Evolutionary conservation across 2,888 invertebrate genomes (phyloP).

Genomic region (Eledone cirrhosa): DNA sequence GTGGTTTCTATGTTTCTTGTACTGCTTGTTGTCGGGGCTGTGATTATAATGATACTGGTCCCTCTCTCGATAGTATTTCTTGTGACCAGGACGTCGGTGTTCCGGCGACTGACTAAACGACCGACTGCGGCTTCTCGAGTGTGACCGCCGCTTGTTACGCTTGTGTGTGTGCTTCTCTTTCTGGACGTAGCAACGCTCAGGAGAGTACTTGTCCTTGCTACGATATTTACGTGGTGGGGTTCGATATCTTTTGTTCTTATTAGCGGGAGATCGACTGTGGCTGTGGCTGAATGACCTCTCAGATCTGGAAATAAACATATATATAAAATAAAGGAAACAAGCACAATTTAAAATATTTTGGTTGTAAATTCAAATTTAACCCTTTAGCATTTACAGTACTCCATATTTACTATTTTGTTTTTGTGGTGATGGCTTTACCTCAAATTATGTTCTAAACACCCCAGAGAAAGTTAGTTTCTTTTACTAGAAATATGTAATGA

Average conservation of each 20-base stretch:
- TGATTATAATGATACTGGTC: constrained; percentile 40
- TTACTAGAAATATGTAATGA: too few species aligned
- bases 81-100: constrained; percentile 30
- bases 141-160: constrained; percentile 41
- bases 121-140: constrained; percentile 43
- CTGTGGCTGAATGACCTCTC: constrained; percentile 41
- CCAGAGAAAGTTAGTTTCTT: not conserved
- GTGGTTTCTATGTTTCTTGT: constrained; percentile 49
- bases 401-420: too few species aligned
- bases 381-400: too few species aligned
- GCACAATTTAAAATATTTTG: too few species aligned
- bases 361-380: too few species aligned
- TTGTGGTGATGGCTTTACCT: too few species aligned
- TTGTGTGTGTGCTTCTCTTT: constrained; percentile 49
- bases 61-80: constrained; percentile 43
- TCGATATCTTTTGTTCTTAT: constrained; percentile 37
- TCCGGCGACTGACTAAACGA: constrained; percentile 44
- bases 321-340: too few species aligned
- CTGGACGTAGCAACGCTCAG: constrained; percentile 40
- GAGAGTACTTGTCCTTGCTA: constrained; percentile 43
- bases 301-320: not conserved
- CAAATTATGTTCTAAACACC: too few species aligned
- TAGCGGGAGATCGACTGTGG: constrained; percentile 44
- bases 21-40: constrained; percentile 42
- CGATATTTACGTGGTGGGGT: constrained; percentile 43